Base-by-base conservation (phyloP, 2,113 vertebrate species). In the Catharus minimus region DNA sequence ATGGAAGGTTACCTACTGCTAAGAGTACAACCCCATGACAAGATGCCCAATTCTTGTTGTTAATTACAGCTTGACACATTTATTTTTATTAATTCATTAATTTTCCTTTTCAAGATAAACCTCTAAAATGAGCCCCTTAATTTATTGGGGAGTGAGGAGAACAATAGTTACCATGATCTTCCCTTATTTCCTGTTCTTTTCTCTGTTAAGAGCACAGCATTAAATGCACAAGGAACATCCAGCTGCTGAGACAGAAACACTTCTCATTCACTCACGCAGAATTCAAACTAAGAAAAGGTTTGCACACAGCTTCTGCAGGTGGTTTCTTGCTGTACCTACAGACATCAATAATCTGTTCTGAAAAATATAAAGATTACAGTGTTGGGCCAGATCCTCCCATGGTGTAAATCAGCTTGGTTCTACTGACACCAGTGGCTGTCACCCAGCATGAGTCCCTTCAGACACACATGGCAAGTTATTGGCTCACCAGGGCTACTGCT, bases 61-160 rank as follows among this genome's bases (percentile, higher is more conserved):
- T 96, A 96, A 96, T 96, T 97, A 96, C 82, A 91, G 86, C 95
- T 74, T 92, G 94, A 95, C 94, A 96, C 89, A 50, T 96, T 96
- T 96, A 96, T 94, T 96, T 96, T 97, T 97, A 95, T 97, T 96
- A 96, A 93, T 97, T 95, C 93, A 94, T 97, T 96, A 93, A 95
- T 96, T 95, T 96, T 56, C 50, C 65, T 68, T 89, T 82, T 53
- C 0, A 50, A 82, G 77, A 92, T 39, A 84, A 86, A 96, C 89
- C 95, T 96, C 82, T 94, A 92, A 96, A 95, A 95, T 85, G 87
- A 96, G 80, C 49, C 82, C 74, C 95, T 96, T 93, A 96, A 96
- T 96, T 93, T 96, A 93, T 57, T 56, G 77, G 41, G 82, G 55
- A 84, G 58, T 14, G 82, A 65, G 78, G 68, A 95, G 89, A 95